Evolutionary conservation across 2,888 invertebrate species (phyloP).

Genomic region (Spodoptera exigua): DNA sequence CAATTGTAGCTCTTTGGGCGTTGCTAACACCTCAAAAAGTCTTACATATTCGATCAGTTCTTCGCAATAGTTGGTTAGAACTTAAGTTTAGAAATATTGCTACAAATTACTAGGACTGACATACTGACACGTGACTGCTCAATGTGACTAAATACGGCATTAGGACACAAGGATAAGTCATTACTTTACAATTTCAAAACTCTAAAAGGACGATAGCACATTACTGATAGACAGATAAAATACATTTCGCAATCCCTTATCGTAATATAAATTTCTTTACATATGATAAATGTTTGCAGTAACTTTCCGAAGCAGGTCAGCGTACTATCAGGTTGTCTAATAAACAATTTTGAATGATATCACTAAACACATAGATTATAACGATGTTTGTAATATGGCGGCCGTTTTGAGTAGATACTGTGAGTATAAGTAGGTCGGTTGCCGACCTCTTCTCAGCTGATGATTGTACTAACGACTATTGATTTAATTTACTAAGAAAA

Average conservation of each 20-base stretch:
- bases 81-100: too few relatives aligned
- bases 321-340: constrained; percentile 47
- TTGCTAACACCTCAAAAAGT: too few relatives aligned
- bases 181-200: too few relatives aligned
- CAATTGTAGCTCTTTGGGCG: too few relatives aligned
- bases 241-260: constrained; percentile 33
- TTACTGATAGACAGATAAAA: constrained; percentile 9
- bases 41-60: too few relatives aligned
- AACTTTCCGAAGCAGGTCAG: constrained; percentile 52
- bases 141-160: too few relatives aligned
- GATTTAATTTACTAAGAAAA: background rate
- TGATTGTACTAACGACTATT: constrained; percentile 59
- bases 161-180: too few relatives aligned
- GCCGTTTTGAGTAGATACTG: constrained; percentile 43
- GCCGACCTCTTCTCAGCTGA: constrained; percentile 69
- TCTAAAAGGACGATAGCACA: background rate
- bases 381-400: constrained; percentile 34
- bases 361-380: constrained; percentile 35
- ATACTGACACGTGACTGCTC: too few relatives aligned
- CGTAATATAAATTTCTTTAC: constrained; percentile 22
- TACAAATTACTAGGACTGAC: too few relatives aligned
- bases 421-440: constrained; percentile 64
- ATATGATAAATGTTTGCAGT: constrained; percentile 26
- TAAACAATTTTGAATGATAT: constrained; percentile 52
- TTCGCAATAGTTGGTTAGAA: too few relatives aligned